Conservation (phyloP, 2,888 invertebrate species). For the Drosophila anceps region DNA sequence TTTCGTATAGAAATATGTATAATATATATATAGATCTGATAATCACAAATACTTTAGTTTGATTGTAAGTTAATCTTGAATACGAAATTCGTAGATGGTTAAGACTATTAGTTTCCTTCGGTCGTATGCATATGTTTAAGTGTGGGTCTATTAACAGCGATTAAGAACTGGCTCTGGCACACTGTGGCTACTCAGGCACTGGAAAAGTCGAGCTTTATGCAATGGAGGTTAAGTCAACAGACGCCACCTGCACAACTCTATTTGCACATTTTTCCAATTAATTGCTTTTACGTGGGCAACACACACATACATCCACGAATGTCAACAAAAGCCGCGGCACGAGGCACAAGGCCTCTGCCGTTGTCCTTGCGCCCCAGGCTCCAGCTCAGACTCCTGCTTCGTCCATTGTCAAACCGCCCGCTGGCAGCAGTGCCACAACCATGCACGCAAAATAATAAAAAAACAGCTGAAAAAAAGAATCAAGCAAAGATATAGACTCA, state of each 20-base stretch:
- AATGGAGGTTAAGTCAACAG: conserved; percentile 74
- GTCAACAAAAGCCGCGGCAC: conserved; percentile 70
- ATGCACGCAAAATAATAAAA: conserved; percentile 35
- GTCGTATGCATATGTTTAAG: conserved; percentile 15
- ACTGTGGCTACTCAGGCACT: conserved; percentile 16
- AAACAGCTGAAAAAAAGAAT: conserved; percentile 2
- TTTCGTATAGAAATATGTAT: too few species aligned
- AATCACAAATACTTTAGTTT: not conserved
- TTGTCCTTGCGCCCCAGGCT: conserved; percentile 15
- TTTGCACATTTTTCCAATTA: conserved; percentile 81
- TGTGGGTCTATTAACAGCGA: conserved; percentile 52
- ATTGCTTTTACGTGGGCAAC: conserved; percentile 73
- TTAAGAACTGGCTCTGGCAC: conserved; percentile 43
- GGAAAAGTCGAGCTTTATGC: conserved; percentile 25
- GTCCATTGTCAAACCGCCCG: conserved; percentile 51
- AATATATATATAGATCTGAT: not conserved
- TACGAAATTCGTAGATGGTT: not conserved
- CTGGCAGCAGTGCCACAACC: conserved; percentile 67
- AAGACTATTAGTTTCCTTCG: not conserved
- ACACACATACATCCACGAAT: conserved; percentile 41
- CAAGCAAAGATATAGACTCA: conserved; percentile 68
- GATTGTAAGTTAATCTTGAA: not conserved
- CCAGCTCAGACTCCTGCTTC: conserved; percentile 3
- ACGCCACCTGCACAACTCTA: conserved; percentile 64
- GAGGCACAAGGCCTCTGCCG: conserved; percentile 35